phyloP scores from a whole-genome alignment of 2,797 vertebrate species.

The Bucorvus abyssinicus region DNA sequence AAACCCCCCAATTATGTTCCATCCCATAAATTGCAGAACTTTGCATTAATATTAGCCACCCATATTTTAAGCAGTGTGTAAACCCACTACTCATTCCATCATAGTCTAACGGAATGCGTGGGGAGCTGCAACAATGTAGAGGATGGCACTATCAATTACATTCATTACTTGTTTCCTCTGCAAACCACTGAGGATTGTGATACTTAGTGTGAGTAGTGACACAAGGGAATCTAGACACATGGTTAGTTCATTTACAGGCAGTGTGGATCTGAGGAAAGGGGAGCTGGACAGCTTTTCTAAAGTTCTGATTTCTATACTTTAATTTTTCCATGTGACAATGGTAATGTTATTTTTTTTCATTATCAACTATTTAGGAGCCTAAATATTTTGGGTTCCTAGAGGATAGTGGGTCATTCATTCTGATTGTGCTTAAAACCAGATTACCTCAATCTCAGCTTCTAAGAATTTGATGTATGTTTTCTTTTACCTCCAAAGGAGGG shows the following conservation, averaged over 20 bases:
- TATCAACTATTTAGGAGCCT: not conserved
- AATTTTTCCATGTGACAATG: not conserved
- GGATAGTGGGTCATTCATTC: not conserved
- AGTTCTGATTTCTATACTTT: not conserved
- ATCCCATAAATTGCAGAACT: not conserved
- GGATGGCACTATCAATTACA: not conserved
- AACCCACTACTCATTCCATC: not conserved
- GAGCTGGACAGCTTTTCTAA: not conserved
- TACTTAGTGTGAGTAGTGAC: not conserved
- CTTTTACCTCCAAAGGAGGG: not conserved
- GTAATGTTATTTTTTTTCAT: not conserved
- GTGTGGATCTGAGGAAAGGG: not conserved
- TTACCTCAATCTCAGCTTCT: not conserved
- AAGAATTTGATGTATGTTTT: not conserved
- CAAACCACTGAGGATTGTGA: not conserved
- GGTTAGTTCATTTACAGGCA: not conserved
- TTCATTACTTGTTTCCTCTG: not conserved
- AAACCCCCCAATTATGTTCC: not conserved
- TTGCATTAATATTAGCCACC: not conserved
- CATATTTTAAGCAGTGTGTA: not conserved
- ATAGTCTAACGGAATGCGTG: not conserved
- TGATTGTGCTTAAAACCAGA: not conserved
- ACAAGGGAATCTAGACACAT: not conserved
- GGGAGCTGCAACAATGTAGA: not conserved
- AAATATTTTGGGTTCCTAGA: not conserved